Evolutionary conservation across 2,113 vertebrate genomes (phyloP).

Genomic region (Amazona vittata): DNA sequence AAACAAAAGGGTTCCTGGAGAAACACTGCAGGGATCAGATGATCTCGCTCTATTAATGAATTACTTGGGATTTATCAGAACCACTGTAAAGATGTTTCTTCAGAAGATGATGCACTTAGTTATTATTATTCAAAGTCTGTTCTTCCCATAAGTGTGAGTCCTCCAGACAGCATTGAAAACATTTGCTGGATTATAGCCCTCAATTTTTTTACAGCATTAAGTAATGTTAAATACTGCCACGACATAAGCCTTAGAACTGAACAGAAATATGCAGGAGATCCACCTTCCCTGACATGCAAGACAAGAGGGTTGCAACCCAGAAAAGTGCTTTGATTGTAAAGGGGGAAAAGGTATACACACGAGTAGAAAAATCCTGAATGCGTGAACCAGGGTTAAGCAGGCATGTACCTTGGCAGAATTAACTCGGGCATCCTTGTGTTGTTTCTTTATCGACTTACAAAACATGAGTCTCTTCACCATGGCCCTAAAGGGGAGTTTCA

Average conservation of each 20-base stretch:
- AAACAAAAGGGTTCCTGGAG: slow-evolving; percentile 41
- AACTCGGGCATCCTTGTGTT: not conserved
- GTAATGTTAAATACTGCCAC: not conserved
- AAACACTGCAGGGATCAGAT: slow-evolving; percentile 30
- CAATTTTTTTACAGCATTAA: slow-evolving; percentile 30
- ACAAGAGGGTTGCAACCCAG: not conserved
- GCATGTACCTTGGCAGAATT: not conserved
- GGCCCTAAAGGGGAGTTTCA: not conserved
- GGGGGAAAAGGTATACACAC: not conserved
- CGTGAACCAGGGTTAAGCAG: not conserved
- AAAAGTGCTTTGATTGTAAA: not conserved
- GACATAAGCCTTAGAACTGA: not conserved
- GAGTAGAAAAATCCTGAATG: not conserved
- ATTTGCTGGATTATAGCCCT: slow-evolving; percentile 29
- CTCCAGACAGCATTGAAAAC: slow-evolving; percentile 10
- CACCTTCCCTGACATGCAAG: not conserved
- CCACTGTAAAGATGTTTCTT: slow-evolving; percentile 22
- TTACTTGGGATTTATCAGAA: slow-evolving; percentile 50
- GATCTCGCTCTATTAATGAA: slow-evolving; percentile 45
- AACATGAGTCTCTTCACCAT: not conserved
- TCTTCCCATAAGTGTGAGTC: not conserved
- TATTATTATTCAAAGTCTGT: slow-evolving; percentile 57
- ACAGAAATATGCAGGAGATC: not conserved
- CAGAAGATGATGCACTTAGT: not conserved
- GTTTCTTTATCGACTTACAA: not conserved